Percentiles rank a stretch among this genome's conserved stretches.
phyloP scores from a whole-genome alignment of 2,888 invertebrate species.

The Cenopis cana region DNA sequence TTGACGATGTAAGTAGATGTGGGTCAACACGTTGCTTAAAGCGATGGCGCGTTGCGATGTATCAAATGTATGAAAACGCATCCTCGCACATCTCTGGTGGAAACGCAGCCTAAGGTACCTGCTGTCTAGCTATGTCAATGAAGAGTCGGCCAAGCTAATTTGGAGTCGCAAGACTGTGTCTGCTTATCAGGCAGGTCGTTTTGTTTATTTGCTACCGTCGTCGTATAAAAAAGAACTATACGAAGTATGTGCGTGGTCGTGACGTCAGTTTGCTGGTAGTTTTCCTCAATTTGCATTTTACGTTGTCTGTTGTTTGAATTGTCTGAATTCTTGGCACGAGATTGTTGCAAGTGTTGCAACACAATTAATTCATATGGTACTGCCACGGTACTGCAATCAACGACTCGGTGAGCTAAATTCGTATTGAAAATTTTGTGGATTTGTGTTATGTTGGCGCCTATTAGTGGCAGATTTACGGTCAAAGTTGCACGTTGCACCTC shows the following conservation, averaged over 20 bases:
- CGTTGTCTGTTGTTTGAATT: conserved; percentile 24
- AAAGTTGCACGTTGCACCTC: too few species aligned
- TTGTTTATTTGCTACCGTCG: too few species aligned
- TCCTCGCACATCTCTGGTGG: too few species aligned
- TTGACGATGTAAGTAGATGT: too few species aligned
- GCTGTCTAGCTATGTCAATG: too few species aligned
- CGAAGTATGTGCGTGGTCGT: background rate
- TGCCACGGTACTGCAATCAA: conserved; percentile 4
- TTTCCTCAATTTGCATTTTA: conserved; percentile 31
- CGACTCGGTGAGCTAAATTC: conserved; percentile 10
- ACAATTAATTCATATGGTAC: conserved; percentile 19
- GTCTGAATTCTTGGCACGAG: conserved; percentile 33
- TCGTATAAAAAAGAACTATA: background rate
- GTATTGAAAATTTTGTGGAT: conserved; percentile 5
- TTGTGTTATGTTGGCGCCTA: background rate
- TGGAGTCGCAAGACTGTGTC: too few species aligned
- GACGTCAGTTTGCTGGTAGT: background rate
- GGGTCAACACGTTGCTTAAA: too few species aligned
- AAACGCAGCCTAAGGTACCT: too few species aligned
- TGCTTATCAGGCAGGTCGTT: background rate
- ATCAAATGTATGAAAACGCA: too few species aligned
- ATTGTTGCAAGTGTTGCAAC: background rate
- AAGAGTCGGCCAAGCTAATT: too few species aligned
- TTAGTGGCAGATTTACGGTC: background rate
- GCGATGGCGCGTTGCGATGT: too few species aligned